phyloP scores from a whole-genome alignment of 53 echinoderm and acorn worm species.

The Mesocentrotus franciscanus region DNA sequence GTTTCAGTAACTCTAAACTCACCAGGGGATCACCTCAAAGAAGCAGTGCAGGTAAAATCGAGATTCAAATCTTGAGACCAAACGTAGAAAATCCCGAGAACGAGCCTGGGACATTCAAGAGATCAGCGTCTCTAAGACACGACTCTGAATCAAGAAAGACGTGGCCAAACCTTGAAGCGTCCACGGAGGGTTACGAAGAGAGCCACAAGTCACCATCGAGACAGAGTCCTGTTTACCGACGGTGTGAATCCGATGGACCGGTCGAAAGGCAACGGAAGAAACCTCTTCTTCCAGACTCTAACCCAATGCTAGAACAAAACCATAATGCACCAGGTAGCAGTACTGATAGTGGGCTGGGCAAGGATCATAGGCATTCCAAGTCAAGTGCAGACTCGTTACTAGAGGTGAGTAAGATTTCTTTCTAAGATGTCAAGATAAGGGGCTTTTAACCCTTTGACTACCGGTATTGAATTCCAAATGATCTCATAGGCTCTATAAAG shows the following conservation, averaged over 20 bases:
- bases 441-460: neutral
- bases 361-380: conserved; percentile 75
- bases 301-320: conserved; percentile 59
- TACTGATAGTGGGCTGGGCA: conserved; percentile 85
- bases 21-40: conserved; percentile 56
- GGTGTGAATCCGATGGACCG: conserved; percentile 65
- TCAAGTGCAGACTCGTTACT: conserved; percentile 71
- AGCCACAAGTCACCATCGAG: neutral
- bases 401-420: conserved; percentile 65
- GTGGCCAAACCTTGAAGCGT: conserved; percentile 69
- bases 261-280: conserved; percentile 70
- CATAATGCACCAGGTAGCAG: conserved; percentile 79
- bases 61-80: conserved; percentile 59
- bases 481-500: neutral
- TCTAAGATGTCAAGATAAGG: neutral
- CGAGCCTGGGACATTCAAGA: neutral
- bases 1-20: conserved; percentile 50
- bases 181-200: neutral
- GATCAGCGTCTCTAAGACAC: conserved; percentile 66
- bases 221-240: conserved; percentile 56
- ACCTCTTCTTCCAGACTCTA: conserved; percentile 71
- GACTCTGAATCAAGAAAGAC: conserved; percentile 69
- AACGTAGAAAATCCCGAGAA: neutral
- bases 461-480: neutral
- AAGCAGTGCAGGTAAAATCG: conserved; percentile 63